These are phyloP conservation scores for Spodoptera picta DNA, from an alignment of 2,888 invertebrate species.

Conservation along the genomic window DNA sequence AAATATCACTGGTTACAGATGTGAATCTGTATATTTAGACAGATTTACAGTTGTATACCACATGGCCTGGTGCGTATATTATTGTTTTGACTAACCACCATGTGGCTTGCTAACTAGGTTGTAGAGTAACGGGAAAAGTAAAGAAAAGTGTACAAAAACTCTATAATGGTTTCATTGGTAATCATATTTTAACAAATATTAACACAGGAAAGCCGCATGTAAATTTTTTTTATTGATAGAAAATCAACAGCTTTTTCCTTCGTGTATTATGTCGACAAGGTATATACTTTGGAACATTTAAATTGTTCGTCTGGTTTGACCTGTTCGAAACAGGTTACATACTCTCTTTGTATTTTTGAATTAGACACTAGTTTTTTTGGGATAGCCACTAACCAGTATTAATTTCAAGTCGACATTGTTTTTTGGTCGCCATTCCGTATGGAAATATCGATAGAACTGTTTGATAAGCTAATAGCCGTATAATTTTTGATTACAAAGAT, in stretches of 20 bases:
- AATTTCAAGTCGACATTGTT: too few relatives aligned
- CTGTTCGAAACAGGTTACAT: slow-evolving; percentile 27
- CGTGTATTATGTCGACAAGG: slow-evolving; percentile 7
- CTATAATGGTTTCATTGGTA: slow-evolving; percentile 18
- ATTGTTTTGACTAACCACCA: slow-evolving; percentile 35
- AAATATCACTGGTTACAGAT: slow-evolving; percentile 59
- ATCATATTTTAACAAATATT: slow-evolving; percentile 16
- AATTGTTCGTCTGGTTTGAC: slow-evolving; percentile 10
- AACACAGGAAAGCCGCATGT: slow-evolving; percentile 19
- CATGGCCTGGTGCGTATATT: slow-evolving; percentile 59
- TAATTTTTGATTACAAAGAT: slow-evolving; percentile 31
- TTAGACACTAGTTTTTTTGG: not conserved
- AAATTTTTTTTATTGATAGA: slow-evolving; percentile 11
- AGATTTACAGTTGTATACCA: slow-evolving; percentile 56
- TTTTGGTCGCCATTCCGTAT: not conserved
- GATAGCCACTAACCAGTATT: too few relatives aligned
- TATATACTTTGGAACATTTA: slow-evolving; percentile 5
- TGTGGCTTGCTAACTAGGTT: slow-evolving; percentile 18
- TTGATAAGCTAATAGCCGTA: slow-evolving; percentile 16
- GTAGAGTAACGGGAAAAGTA: not conserved
- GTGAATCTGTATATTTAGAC: slow-evolving; percentile 55
- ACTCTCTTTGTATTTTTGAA: slow-evolving; percentile 6
- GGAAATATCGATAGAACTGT: not conserved
- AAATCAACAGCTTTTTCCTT: slow-evolving; percentile 28
- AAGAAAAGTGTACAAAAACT: slow-evolving; percentile 1